These are phyloP conservation scores for Pocillopora grandis DNA, from an alignment of 92 coral and sea anemone species.

Conservation along the genomic window DNA sequence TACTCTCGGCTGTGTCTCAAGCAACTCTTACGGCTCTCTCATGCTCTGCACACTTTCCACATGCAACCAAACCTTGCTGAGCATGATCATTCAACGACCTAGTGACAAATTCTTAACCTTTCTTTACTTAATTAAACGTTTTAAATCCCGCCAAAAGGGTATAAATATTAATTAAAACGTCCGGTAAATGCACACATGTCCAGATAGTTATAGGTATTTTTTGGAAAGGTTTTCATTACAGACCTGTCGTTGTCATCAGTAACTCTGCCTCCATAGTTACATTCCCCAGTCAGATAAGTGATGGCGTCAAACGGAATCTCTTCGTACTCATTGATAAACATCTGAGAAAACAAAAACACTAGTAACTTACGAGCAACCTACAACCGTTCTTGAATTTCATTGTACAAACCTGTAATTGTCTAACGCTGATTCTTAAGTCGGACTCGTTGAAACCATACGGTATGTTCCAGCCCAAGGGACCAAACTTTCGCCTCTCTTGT, in stretches of 20 bases:
- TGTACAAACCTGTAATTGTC: slow-evolving; percentile 90
- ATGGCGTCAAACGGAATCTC: slow-evolving; percentile 95
- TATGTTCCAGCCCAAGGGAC: slow-evolving; percentile 99
- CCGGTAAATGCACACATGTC: no score
- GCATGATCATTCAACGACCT: no score
- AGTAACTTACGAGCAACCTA: background rate
- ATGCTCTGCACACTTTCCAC: no score
- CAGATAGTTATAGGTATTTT: no score
- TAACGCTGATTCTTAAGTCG: slow-evolving; percentile 93
- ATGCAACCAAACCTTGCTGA: no score
- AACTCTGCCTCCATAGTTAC: slow-evolving; percentile 98
- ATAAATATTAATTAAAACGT: no score
- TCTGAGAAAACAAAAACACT: slow-evolving; percentile 48
- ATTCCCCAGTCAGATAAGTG: slow-evolving; percentile 96
- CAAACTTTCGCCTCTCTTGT: slow-evolving; percentile 97
- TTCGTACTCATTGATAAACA: slow-evolving; percentile 97
- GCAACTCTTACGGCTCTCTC: no score
- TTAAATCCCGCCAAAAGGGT: no score
- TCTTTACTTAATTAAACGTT: no score
- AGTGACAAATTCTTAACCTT: no score
- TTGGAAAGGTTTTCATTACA: background rate
- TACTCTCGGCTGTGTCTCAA: no score
- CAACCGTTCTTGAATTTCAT: background rate
- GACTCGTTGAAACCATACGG: slow-evolving; percentile 99
- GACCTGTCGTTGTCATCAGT: slow-evolving; percentile 98